These are phyloP conservation scores for Dascillus cervinus DNA, from an alignment of 2,888 invertebrate genomes.

Conservation along the genomic window DNA sequence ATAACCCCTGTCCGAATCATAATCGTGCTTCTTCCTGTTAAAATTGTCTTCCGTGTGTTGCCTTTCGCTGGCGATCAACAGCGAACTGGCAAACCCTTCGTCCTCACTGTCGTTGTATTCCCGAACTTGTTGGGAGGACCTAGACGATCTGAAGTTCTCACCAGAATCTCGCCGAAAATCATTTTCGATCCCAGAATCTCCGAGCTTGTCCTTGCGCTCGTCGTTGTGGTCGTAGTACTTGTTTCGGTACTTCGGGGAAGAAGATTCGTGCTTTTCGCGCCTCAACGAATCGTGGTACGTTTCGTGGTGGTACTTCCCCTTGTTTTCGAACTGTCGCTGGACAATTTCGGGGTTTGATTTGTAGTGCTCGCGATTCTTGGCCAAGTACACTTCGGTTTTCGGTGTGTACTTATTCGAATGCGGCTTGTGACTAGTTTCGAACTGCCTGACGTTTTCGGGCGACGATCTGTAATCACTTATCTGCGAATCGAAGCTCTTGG, in stretches of 20 bases:
- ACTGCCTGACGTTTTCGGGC: slow-evolving; percentile 45
- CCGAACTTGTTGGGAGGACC: slow-evolving; percentile 20
- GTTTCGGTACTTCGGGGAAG: slow-evolving; percentile 34
- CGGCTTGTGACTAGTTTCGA: slow-evolving; percentile 32
- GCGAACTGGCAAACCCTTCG: slow-evolving; percentile 60
- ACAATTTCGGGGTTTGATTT: slow-evolving; percentile 57
- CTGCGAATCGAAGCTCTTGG: slow-evolving; percentile 59
- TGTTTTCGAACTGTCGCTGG: slow-evolving; percentile 41
- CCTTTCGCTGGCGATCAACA: slow-evolving; percentile 65
- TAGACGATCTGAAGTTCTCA: slow-evolving; percentile 35
- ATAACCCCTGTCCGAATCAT: slow-evolving; percentile 26
- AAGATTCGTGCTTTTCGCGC: slow-evolving; percentile 49
- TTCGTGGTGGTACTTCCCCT: slow-evolving; percentile 24
- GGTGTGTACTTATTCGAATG: slow-evolving; percentile 25
- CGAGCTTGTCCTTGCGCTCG: slow-evolving; percentile 54
- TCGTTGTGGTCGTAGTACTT: slow-evolving; percentile 43
- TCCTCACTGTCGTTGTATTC: slow-evolving; percentile 56
- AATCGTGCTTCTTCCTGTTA: slow-evolving; percentile 26
- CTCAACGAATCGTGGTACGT: slow-evolving; percentile 55
- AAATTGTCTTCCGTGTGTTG: slow-evolving; percentile 62
- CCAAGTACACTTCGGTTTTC: slow-evolving; percentile 24
- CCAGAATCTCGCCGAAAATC: slow-evolving; percentile 67
- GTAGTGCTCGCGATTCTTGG: slow-evolving; percentile 46
- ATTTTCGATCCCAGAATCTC: slow-evolving; percentile 76
- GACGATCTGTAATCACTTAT: slow-evolving; percentile 53